Base-by-base conservation (phyloP, 2,113 vertebrate species). In the Sorex araneus region DNA sequence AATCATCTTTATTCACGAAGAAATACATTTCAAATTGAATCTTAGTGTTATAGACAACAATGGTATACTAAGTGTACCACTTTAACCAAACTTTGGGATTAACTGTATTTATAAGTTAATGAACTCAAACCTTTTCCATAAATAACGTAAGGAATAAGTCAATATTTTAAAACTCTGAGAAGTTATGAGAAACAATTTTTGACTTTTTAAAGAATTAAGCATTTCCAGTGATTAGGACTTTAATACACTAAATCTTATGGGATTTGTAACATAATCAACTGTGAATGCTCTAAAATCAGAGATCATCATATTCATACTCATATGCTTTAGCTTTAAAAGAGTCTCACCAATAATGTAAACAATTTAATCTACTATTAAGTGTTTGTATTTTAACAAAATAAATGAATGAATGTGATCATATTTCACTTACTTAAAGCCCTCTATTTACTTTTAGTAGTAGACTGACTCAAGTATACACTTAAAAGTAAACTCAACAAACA, bases 131-230 rank as follows among this genome's bases (percentile, higher is more conserved):
- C 76, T 87, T 36, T 96, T 97, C 74, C 69, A 83, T 87, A 96
- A 97, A 94, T 50, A 96, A 28, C 67, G 36, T 43, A 81, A 92
- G 40, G 67, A 97, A 90, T 85, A 89, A 96, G 95, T 43, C 84
- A 96, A 76, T 36, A 93, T 70, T 83, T 96, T 88, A 97, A 97
- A 96, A 96, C 32, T 1, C 69, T 93, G 84, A 96, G 81, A 21
- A 30, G 85, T 67, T 94, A 87, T 91, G 1, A 97, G 66, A 96
- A 97, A 93, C 28, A 95, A 94, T 75, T 71, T 76, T 96, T 30
- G 23, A 57, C 75, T 57, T 91, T 80, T 88, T 43, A 71, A 89
- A 94, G 82, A 83, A 78, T 18, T 54, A 92, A 82, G 66, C 63
- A 95, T 95, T 96, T 66, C 79, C 81, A 89, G 40, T 9, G 80